Evolutionary conservation across 2,888 invertebrate species (phyloP).

Genomic region (Drosophila hamatofila): DNA sequence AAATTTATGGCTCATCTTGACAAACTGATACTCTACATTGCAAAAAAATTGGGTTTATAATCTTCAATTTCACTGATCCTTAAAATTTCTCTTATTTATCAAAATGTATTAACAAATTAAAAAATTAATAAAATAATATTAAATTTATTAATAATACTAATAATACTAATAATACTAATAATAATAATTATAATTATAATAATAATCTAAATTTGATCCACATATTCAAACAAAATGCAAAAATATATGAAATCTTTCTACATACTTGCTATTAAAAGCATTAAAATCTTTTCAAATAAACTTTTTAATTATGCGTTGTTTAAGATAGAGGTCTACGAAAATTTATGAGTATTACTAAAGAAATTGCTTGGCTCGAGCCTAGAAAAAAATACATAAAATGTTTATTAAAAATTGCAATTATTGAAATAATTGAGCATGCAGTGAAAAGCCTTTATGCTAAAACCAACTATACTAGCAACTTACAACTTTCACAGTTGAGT

Average conservation of each 20-base stretch:
- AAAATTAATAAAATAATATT: not conserved
- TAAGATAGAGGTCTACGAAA: no score
- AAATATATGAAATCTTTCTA: no score
- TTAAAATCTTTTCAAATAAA: no score
- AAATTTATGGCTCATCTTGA: conserved; percentile 10
- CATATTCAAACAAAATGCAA: not conserved
- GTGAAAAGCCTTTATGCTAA: not conserved
- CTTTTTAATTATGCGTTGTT: no score
- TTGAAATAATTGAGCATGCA: not conserved
- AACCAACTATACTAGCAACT: no score
- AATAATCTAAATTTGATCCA: not conserved
- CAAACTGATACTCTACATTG: conserved; percentile 29
- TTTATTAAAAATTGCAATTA: not conserved
- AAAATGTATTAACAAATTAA: no score
- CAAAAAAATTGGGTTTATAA: not conserved
- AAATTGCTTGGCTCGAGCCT: not conserved
- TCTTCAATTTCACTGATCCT: not conserved
- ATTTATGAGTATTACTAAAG: not conserved
- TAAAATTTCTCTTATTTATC: no score
- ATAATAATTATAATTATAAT: no score
- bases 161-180: not conserved
- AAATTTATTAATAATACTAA: not conserved
- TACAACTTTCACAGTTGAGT: not conserved
- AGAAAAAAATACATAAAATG: not conserved
- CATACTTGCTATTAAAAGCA: no score